phyloP scores from a whole-genome alignment of 2,113 vertebrate species.

The Antigone vipio region DNA sequence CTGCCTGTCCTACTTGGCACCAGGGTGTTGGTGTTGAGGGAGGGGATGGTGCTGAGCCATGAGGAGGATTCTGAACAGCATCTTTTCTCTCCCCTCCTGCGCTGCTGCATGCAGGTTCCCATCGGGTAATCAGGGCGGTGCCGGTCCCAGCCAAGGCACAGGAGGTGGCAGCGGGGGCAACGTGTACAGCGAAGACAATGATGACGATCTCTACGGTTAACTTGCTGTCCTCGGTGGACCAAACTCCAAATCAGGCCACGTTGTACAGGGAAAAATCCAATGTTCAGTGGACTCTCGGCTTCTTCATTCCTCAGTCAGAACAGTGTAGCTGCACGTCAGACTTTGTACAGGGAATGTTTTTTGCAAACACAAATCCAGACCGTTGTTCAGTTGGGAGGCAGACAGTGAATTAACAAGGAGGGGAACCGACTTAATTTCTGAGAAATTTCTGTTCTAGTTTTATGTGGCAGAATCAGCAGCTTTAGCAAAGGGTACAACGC shows the following conservation, averaged over 20 bases:
- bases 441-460: constrained; percentile 80
- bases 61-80: background rate
- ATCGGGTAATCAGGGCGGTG: constrained; percentile 86
- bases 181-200: constrained; percentile 95
- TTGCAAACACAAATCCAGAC: constrained; percentile 63
- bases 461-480: constrained; percentile 79
- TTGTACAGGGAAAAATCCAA: constrained; percentile 84
- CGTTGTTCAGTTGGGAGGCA: constrained; percentile 60
- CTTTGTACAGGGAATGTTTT: constrained; percentile 70
- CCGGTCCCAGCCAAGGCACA: constrained; percentile 89
- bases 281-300: constrained; percentile 89
- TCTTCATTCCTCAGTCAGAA: constrained; percentile 82
- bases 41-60: background rate
- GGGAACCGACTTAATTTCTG: constrained; percentile 78
- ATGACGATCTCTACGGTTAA: constrained; percentile 98
- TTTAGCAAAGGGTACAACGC: constrained; percentile 83
- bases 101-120: constrained; percentile 82
- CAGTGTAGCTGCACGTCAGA: constrained; percentile 72
- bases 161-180: constrained; percentile 85
- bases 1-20: background rate
- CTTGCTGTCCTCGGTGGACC: constrained; percentile 62
- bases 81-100: background rate
- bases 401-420: constrained; percentile 66
- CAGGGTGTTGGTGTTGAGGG: rapidly evolving
- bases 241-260: constrained; percentile 72